Evolutionary conservation across 2,113 vertebrate species (phyloP), one percentile per base, ranked within the genome.

Genomic region (Apus apus): DNA sequence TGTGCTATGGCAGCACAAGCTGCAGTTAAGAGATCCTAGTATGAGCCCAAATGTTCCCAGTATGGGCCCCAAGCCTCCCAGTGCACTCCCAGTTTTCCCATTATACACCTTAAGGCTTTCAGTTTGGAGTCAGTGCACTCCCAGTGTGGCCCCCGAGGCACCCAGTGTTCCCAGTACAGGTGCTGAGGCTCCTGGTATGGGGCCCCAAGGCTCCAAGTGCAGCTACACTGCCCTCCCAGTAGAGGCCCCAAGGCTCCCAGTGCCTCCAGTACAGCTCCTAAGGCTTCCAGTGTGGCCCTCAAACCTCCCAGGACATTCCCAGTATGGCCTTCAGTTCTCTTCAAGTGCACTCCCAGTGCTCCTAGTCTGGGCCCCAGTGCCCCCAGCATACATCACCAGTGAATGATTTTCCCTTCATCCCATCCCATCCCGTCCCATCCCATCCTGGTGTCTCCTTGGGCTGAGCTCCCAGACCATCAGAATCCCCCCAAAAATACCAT

Each of bases 371-470:
- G 30, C 26, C 11, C 61, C 5, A 6, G 7, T 12, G 29, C 20
- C 66, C 36, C 46, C 62, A 46, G 13, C 38, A 54, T 8, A 40
- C 2, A 1, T 9, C 20, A 21, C 23, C 51, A 60, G 21, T 5
- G 40, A 30, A 45, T 3, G 0, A 8, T 9, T 68, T 43, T 30
- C 1, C 1, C 26, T 38, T 11, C 40, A 43, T 43, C 40, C 40
- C 40, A 43, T 19, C 20, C 20, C 46, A 18, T 20, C 20, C 43
- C 8, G 7, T 20, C 36, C 21, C 11, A 0, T 18, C 34, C 25
- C 8, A 0, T 16, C 13, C 11, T 1, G 0, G 7, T 4, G 6
- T 21, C n/a, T 36, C 53, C 32, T 20, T 22, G 16, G 40, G 29
- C 45, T 5, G 16, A 32, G 21, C 2, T 20, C 40, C 51, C 32